Percentiles rank a stretch among this genome's conserved stretches.
Evolutionary conservation across 35 echinoderm and acorn worm genomes (phyloP).

Genomic region (Holothuria glaberrima): DNA sequence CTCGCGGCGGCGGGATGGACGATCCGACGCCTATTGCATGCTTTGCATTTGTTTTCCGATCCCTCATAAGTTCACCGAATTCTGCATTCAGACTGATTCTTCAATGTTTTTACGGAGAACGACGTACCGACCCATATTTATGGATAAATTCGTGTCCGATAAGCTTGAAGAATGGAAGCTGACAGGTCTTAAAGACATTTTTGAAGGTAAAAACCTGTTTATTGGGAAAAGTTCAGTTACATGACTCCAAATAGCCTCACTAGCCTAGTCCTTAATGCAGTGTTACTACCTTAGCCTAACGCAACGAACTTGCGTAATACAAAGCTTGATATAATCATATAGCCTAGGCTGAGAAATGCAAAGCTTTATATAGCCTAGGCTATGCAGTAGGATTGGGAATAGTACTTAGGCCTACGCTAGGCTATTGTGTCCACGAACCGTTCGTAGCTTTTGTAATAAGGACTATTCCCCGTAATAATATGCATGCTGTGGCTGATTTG

Average conservation of each 20-base stretch:
- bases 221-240: constrained; percentile 19
- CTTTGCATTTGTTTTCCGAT: background rate
- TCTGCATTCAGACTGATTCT: constrained; percentile 22
- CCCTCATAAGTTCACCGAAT: background rate
- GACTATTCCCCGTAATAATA: background rate
- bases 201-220: too few species aligned
- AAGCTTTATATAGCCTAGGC: background rate
- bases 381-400: background rate
- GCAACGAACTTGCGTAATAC: too few species aligned
- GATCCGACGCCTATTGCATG: background rate
- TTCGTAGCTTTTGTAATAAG: background rate
- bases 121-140: too few species aligned
- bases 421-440: too few species aligned
- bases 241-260: background rate
- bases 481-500: constrained; percentile 13
- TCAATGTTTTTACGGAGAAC: constrained; percentile 1
- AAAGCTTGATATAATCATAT: too few species aligned
- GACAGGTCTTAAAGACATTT: constrained; percentile 13
- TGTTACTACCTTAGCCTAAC: too few species aligned
- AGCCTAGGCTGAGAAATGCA: constrained; percentile 23
- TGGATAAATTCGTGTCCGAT: too few species aligned
- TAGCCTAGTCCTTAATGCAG: constrained; percentile 1
- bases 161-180: too few species aligned
- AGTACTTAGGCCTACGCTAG: constrained; percentile 7
- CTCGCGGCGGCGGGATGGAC: background rate